Conservation (phyloP, 2,797 vertebrate genomes). For the Sarcophilus harrisii region DNA sequence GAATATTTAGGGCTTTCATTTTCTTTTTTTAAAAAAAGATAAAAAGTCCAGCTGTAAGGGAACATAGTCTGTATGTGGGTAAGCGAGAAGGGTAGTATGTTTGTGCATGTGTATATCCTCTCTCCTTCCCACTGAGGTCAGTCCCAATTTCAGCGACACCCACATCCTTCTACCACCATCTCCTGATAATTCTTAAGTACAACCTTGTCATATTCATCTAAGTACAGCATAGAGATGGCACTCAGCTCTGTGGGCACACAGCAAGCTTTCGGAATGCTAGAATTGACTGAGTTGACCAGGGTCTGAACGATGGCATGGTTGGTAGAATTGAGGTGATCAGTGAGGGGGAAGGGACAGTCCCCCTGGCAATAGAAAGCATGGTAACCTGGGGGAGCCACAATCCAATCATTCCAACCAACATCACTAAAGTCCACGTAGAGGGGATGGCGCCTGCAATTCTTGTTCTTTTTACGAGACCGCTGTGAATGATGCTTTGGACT, state of each 20-base stretch:
- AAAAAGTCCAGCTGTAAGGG: conserved; percentile 84
- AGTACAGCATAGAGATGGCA: conserved; percentile 99
- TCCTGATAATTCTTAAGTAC: conserved; percentile 99
- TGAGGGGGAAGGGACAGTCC: conserved; percentile 98
- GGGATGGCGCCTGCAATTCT: conserved; percentile 96
- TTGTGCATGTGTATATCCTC: conserved; percentile 28
- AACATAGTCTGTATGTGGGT: conserved; percentile 76
- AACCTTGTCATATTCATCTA: conserved; percentile 99
- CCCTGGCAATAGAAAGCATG: conserved; percentile 99
- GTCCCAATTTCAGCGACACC: conserved; percentile 91
- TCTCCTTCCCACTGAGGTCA: conserved; percentile 1
- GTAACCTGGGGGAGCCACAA: conserved; percentile 98
- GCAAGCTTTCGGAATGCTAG: conserved; percentile 98
- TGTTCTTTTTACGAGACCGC: conserved; percentile 93
- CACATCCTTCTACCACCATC: conserved; percentile 99
- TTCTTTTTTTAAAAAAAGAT: conserved; percentile 64
- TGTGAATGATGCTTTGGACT: conserved; percentile 88
- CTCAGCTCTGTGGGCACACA: conserved; percentile 99
- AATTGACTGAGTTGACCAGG: conserved; percentile 99
- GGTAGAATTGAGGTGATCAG: conserved; percentile 99
- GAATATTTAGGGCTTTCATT: conserved; percentile 81
- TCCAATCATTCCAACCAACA: conserved; percentile 99
- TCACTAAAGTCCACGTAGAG: conserved; percentile 99
- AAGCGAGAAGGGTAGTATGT: conserved; percentile 54
- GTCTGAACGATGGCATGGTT: conserved; percentile 99